Evolutionary conservation across 2,797 vertebrate species (phyloP), one percentile per base, ranked within the genome.

Genomic region (Zalophus californianus): DNA sequence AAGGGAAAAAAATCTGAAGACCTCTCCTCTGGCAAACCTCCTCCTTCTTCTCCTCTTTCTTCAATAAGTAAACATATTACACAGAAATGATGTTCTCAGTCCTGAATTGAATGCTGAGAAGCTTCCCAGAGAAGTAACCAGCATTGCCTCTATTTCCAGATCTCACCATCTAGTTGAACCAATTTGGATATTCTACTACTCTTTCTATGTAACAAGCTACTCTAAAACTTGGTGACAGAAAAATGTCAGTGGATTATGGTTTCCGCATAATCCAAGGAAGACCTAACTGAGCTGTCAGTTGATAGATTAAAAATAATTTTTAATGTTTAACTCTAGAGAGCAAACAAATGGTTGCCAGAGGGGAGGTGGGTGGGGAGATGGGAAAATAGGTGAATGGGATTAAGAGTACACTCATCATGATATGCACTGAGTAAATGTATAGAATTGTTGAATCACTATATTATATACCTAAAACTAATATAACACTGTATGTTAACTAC

Each of bases 241-340:
- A 79, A 41, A 79, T 3, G 5, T 66, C 82, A 35, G 87, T 94
- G 44, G 27, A 50, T 77, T 50, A 48, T 9, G 27, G 27, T 89
- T 96, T 52, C 58, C 44, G 94, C 15, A 11, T 89, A 89, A 92
- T 58, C 2, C 0, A 97, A 94, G 62, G 62, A 90, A n/a, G 20
- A 48, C 13, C 35, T 90, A 91, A 93, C 21, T 80, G 78, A 94
- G 32, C 68, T 86, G 48, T 93, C 86, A 95, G 64, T 70, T 54
- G 27, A 87, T 9, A 56, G 16, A 92, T 79, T 97, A 64, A 96
- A 96, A 97, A 93, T 91, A 72, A 94, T 93, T 78, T 96, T 54
- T 79, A 23, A 87, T 77, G 73, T 44, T 77, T 29, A 48, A 77
- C 27, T 77, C 44, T 50, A 77, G 73, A 50, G 27, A 77, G 50